Percentiles rank a stretch among this genome's conserved stretches.
Conservation (phyloP, 2,888 invertebrate species). For the Drosophila anomalipes region DNA sequence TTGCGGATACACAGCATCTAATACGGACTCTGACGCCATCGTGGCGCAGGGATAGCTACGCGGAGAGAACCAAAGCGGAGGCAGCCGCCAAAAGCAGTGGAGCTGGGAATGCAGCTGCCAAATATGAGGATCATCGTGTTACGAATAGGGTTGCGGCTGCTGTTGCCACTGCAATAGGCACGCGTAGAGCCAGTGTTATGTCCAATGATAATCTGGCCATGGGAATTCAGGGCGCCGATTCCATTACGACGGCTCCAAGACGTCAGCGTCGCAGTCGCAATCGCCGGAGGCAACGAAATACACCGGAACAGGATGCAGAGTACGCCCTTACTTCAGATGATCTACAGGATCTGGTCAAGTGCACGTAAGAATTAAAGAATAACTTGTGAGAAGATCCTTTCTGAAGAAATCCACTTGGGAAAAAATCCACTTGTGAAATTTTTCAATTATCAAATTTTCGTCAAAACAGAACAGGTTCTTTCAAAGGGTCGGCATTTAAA, state of each 20-base stretch:
- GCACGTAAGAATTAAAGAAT: conserved; percentile 77
- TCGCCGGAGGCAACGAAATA: conserved; percentile 22
- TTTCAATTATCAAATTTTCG: not conserved
- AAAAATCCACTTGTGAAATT: not conserved
- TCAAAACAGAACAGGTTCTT: no score
- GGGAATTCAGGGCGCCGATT: conserved; percentile 2
- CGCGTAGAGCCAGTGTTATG: conserved; percentile 37
- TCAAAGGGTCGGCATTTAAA: no score
- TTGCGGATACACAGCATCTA: conserved; percentile 77
- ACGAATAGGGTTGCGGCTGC: conserved; percentile 31
- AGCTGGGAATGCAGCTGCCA: conserved; percentile 14
- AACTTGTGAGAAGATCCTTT: not conserved
- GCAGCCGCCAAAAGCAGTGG: conserved; percentile 31
- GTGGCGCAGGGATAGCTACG: conserved; percentile 81
- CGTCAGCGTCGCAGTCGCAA: conserved; percentile 37
- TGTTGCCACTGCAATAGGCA: conserved; percentile 30
- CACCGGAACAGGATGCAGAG: conserved; percentile 60
- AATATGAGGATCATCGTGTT: conserved; percentile 48
- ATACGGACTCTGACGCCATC: conserved; percentile 79
- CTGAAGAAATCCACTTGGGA: not conserved
- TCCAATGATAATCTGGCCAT: conserved; percentile 50
- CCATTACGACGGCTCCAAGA: conserved; percentile 5
- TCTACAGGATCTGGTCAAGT: conserved; percentile 82
- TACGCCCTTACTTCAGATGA: conserved; percentile 78
- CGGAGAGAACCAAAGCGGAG: conserved; percentile 71